A percentile compares a stretch with the other conserved stretches of the same genome.
phyloP scores from a whole-genome alignment of 2,797 vertebrate species.

The Synaphobranchus kaupii region DNA sequence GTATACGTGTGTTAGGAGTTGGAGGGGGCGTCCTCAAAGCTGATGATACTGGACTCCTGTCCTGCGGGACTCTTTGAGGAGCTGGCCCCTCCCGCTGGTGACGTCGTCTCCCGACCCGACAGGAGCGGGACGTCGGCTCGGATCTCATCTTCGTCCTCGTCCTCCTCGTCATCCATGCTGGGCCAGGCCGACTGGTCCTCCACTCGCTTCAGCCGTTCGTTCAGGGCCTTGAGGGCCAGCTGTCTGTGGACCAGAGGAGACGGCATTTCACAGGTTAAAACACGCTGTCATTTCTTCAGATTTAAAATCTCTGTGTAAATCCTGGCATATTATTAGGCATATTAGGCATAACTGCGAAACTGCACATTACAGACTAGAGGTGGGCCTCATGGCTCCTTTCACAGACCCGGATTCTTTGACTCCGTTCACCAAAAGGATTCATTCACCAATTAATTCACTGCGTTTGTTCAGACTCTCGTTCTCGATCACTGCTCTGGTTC shows the following conservation, averaged over 20 bases:
- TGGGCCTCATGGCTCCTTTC: too few relatives aligned
- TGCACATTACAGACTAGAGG: too few relatives aligned
- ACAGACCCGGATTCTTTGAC: too few relatives aligned
- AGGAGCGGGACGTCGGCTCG: slow-evolving; percentile 76
- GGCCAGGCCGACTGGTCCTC: slow-evolving; percentile 96
- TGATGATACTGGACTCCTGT: slow-evolving; percentile 90
- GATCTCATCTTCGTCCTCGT: slow-evolving; percentile 84
- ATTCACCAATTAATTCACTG: too few relatives aligned
- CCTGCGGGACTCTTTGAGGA: slow-evolving; percentile 59
- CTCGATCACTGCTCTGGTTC: too few relatives aligned
- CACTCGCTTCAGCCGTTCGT: slow-evolving; percentile 92
- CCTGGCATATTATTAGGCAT: too few relatives aligned
- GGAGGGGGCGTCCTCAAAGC: slow-evolving; percentile 86
- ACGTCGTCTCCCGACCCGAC: slow-evolving; percentile 57
- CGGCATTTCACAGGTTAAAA: not conserved
- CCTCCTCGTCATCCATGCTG: slow-evolving; percentile 96
- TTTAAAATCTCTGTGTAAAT: not conserved
- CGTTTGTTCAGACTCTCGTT: too few relatives aligned
- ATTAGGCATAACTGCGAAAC: not conserved
- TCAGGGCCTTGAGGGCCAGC: slow-evolving; percentile 93
- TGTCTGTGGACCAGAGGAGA: slow-evolving; percentile 73
- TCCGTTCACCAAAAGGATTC: too few relatives aligned
- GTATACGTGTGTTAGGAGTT: slow-evolving; percentile 77
- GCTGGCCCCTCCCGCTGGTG: slow-evolving; percentile 44
- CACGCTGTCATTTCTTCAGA: not conserved